These are phyloP conservation scores for Anticlea derivata DNA, from an alignment of 2,888 invertebrate species.

Conservation along the genomic window DNA sequence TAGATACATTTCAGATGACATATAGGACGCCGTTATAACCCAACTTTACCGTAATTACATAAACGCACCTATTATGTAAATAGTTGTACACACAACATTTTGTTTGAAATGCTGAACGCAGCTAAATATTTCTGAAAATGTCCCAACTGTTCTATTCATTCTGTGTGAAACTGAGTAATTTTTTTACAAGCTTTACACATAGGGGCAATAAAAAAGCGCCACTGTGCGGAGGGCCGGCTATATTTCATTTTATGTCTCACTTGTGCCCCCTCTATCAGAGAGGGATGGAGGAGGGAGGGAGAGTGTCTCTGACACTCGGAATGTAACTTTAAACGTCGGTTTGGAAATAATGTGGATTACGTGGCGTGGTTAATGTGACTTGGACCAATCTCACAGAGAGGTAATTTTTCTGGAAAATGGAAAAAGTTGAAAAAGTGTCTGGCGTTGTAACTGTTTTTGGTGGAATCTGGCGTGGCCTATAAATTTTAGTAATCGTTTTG, in stretches of 20 bases:
- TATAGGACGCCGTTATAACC: too few species aligned
- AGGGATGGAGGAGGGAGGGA: slow-evolving; percentile 40
- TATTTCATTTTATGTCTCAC: slow-evolving; percentile 72
- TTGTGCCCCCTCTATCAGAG: slow-evolving; percentile 42
- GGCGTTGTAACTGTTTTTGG: slow-evolving; percentile 15
- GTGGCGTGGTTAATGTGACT: slow-evolving; percentile 51
- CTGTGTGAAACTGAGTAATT: slow-evolving; percentile 50
- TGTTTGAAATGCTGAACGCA: too few species aligned
- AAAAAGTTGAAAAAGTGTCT: slow-evolving; percentile 27
- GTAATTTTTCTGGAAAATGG: slow-evolving; percentile 25
- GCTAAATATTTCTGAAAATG: too few species aligned
- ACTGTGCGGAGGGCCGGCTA: slow-evolving; percentile 58
- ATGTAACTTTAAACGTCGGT: slow-evolving; percentile 76
- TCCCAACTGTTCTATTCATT: background rate
- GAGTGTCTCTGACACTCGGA: slow-evolving; percentile 63
- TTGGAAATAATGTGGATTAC: slow-evolving; percentile 68
- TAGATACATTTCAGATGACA: too few species aligned
- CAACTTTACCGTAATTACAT: too few species aligned
- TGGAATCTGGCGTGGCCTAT: slow-evolving; percentile 1
- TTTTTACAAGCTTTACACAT: slow-evolving; percentile 78
- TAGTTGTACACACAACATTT: too few species aligned
- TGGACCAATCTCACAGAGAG: slow-evolving; percentile 40
- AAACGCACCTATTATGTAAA: too few species aligned
- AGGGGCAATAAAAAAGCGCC: slow-evolving; percentile 74
- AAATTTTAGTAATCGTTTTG: too few species aligned